phyloP scores from a whole-genome alignment of 1,140 invertebrate genomes.

The Matsumurasca onukii region DNA sequence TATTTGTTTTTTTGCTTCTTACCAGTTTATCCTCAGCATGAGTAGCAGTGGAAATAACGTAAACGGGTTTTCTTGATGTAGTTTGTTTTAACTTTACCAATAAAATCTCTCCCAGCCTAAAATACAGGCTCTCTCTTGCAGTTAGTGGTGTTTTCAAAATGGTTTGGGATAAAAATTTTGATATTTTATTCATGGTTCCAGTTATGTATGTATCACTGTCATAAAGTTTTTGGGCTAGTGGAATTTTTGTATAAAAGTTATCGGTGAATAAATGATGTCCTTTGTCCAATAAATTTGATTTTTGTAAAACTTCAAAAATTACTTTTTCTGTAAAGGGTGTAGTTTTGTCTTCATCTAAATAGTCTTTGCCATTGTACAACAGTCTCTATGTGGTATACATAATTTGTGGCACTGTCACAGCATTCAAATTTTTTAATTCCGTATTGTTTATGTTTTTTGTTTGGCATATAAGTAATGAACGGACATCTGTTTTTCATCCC shows the following conservation, averaged over 20 bases:
- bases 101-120: not conserved
- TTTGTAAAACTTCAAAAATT: not conserved
- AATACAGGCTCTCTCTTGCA: no score
- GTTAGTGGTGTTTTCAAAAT: no score
- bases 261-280: not conserved
- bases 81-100: not conserved
- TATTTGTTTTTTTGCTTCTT: not conserved
- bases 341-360: not conserved
- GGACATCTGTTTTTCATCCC: slow-evolving; percentile 14
- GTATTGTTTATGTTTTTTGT: no score
- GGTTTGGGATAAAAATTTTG: not conserved
- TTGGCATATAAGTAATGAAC: slow-evolving; percentile 1
- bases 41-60: no score
- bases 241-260: not conserved
- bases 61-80: not conserved
- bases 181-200: not conserved
- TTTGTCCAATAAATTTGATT: not conserved
- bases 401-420: not conserved
- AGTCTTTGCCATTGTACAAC: not conserved
- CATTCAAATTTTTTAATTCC: slow-evolving; percentile 6
- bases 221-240: not conserved
- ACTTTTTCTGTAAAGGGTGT: not conserved
- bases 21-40: no score
- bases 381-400: no score
- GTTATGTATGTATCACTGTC: not conserved